phyloP scores from a whole-genome alignment of 2,888 invertebrate species.

The Allophyes oxyacanthae region DNA sequence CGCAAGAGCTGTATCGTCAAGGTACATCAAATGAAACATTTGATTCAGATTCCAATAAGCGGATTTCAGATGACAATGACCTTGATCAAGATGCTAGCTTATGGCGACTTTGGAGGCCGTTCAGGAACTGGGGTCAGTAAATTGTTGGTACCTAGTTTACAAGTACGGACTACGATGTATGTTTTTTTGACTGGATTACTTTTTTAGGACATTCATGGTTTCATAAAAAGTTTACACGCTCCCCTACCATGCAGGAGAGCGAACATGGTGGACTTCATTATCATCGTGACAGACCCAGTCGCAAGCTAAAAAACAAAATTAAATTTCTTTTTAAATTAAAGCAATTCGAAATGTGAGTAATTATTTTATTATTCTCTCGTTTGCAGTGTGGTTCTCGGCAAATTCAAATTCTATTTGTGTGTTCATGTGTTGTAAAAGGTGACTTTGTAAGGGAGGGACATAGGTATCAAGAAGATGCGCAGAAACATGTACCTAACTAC shows the following conservation, averaged over 20 bases:
- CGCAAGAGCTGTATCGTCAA: conserved; percentile 50
- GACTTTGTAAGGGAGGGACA: too few relatives aligned
- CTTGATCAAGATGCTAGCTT: conserved; percentile 61
- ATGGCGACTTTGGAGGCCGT: conserved; percentile 72
- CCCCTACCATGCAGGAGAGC: conserved; percentile 67
- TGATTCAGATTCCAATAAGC: conserved; percentile 52
- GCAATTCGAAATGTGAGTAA: conserved; percentile 67
- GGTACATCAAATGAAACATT: conserved; percentile 61
- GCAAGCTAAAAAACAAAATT: conserved; percentile 76
- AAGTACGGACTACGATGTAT: too few relatives aligned
- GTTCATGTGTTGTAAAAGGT: too few relatives aligned
- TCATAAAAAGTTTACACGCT: conserved; percentile 71
- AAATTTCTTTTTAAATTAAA: conserved; percentile 81
- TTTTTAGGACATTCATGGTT: conserved; percentile 60
- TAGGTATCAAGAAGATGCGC: too few relatives aligned
- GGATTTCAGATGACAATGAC: conserved; percentile 58
- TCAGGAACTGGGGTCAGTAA: conserved; percentile 74
- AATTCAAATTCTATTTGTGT: too few relatives aligned
- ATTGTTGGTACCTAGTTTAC: conserved; percentile 1
- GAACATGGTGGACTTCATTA: conserved; percentile 63
- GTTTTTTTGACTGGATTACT: background rate
- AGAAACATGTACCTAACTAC: too few relatives aligned
- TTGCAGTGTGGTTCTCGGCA: too few relatives aligned
- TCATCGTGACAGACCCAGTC: conserved; percentile 62
- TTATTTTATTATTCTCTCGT: conserved; percentile 26